Percentiles rank a stretch among this genome's conserved stretches.
Evolutionary conservation across 2,113 vertebrate species (phyloP).

Genomic region (Sphyrna mokarran): DNA sequence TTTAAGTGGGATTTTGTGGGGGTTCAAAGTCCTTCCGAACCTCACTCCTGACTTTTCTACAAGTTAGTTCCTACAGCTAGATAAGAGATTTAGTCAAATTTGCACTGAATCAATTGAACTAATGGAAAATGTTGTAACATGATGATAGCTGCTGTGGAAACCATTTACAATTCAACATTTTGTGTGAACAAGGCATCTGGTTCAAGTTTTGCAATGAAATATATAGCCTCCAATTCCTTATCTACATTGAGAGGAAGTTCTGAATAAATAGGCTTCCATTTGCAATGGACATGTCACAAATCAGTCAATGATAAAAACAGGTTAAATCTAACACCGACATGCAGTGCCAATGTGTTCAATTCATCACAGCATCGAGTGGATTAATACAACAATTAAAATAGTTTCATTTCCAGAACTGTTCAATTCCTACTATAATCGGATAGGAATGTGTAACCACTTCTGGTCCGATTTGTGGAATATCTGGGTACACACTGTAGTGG

Average conservation of each 20-base stretch:
- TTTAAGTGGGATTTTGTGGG: background rate
- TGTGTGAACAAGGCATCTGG: slow-evolving; percentile 30
- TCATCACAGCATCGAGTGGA: background rate
- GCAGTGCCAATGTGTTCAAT: background rate
- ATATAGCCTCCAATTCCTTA: background rate
- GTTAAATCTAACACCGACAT: background rate
- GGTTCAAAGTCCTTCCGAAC: background rate
- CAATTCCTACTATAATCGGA: background rate
- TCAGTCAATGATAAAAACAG: background rate
- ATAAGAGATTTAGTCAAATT: slow-evolving; percentile 32
- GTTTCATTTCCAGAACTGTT: background rate
- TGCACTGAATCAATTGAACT: slow-evolving; percentile 9
- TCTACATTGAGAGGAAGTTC: background rate
- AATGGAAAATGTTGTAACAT: slow-evolving; percentile 27
- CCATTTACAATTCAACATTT: background rate
- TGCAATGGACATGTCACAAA: background rate
- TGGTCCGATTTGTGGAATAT: background rate
- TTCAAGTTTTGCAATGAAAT: slow-evolving; percentile 19
- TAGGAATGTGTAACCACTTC: background rate
- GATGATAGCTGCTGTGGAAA: slow-evolving; percentile 29
- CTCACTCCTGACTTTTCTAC: slow-evolving; percentile 8
- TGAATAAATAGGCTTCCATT: background rate
- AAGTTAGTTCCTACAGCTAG: background rate
- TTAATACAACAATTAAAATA: background rate
- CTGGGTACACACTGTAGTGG: background rate